Evolutionary conservation across 2,797 vertebrate species (phyloP).

Genomic region (Myotis findleyi): DNA sequence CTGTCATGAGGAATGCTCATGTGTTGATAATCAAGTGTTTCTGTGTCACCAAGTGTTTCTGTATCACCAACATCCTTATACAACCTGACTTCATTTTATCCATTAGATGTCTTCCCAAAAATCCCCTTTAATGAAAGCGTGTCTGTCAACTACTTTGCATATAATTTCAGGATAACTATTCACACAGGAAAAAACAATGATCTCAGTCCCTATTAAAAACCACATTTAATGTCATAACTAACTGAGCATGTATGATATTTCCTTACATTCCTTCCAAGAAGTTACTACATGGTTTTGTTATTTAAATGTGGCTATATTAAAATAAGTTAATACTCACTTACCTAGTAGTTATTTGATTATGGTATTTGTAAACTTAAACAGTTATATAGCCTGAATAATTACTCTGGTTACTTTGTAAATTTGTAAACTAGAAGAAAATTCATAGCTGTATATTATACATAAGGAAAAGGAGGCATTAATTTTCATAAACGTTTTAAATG

Average conservation of each 20-base stretch:
- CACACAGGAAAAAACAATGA: neutral
- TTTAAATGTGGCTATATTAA: neutral
- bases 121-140: conserved; percentile 15
- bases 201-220: conserved; percentile 8
- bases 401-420: neutral
- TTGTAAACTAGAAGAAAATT: neutral
- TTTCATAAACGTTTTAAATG: conserved; percentile 5
- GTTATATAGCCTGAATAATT: neutral
- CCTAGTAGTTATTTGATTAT: neutral
- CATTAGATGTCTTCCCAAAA: neutral
- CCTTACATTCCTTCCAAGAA: conserved; percentile 9
- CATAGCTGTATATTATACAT: neutral
- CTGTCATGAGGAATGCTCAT: neutral
- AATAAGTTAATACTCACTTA: conserved; percentile 1
- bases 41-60: neutral
- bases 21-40: neutral
- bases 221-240: neutral
- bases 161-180: neutral
- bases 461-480: neutral
- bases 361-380: neutral
- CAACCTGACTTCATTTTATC: neutral
- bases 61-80: neutral
- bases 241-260: neutral
- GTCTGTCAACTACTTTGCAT: neutral
- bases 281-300: neutral